phyloP scores from a whole-genome alignment of 2,888 invertebrate species.

The Ophonus ardosiacus region DNA sequence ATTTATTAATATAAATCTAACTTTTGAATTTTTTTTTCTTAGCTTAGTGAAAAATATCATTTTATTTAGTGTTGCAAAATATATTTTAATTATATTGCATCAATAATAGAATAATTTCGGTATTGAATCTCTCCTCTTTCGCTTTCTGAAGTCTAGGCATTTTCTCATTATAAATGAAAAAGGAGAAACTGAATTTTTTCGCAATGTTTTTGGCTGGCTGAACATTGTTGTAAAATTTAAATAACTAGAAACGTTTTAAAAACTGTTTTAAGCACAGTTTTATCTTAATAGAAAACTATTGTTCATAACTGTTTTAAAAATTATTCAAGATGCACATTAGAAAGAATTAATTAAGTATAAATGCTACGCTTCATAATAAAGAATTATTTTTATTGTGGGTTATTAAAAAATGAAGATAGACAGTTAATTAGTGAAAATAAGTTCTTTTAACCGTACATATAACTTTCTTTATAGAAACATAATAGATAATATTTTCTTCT shows the following conservation, averaged over 20 bases:
- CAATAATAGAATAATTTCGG: background rate
- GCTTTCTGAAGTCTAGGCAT: constrained; percentile 19
- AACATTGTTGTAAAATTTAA: constrained; percentile 43
- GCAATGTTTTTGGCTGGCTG: constrained; percentile 40
- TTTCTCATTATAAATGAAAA: constrained; percentile 45
- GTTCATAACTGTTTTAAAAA: constrained; percentile 16
- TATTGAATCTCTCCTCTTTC: background rate
- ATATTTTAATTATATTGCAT: background rate
- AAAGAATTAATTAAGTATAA: background rate
- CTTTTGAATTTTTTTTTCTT: too few species aligned
- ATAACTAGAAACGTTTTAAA: constrained; percentile 26
- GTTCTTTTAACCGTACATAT: background rate
- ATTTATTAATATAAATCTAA: too few species aligned
- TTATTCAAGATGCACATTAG: background rate
- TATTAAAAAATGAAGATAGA: constrained; percentile 1
- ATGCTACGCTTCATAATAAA: background rate
- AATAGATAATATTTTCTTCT: background rate
- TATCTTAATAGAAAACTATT: constrained; percentile 14
- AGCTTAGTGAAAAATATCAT: too few species aligned
- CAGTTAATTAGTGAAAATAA: constrained; percentile 40
- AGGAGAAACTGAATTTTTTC: constrained; percentile 45
- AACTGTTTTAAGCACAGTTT: constrained; percentile 38
- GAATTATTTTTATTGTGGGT: constrained; percentile 1
- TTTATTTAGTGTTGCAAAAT: background rate
- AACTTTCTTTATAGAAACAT: constrained; percentile 19